Evolutionary conservation across 2,888 invertebrate species (phyloP), one percentile per base, ranked within the genome.

Genomic region (Mythimna pallens): DNA sequence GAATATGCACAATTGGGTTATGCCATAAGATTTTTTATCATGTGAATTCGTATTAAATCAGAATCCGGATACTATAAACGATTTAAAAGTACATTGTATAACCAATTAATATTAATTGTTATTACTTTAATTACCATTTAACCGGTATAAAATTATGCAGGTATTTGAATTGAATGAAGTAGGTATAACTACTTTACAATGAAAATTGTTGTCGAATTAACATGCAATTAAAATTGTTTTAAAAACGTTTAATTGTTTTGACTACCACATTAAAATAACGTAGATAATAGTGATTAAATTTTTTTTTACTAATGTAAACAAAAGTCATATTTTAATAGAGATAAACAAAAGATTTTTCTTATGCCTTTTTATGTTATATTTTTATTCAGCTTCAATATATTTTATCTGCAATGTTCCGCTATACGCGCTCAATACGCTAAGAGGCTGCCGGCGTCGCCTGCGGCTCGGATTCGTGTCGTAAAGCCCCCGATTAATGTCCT

Each of bases 401-500:
- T 86, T 86, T 82, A 83, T 86, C 86, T 90, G 87, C 68, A 79
- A 84, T 78, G 68, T 87, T 86, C 72, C 77, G 79, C 78, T 90
- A 86, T 88, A 89, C 89, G 69, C 85, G 84, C 67, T 85, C 86
- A 86, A 87, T 92, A 87, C 84, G 76, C 81, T 81, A 86, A 86
- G 88, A 88, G 89, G 87, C 86, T 87, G 90, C 47, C 47, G 47
- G 84, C 88, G 73, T 90, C 86, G 90, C 92, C 92, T 92, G 93
- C 88, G 93, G 92, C 91, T 87, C 90, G 90, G 92, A 91, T 90
- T 92, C 92, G 90, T 91, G 91, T 92, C 94, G 92, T 96, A 95
- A 95, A 95, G 92, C 92, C 92, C 93, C 89, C 93, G 93, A 94
- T 94, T 95, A 95, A 94, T 93, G 93, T 83, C 89, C 89, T 91